Evolutionary conservation across 2,888 invertebrate species (phyloP).

Genomic region (Theodoxus fluviatilis): DNA sequence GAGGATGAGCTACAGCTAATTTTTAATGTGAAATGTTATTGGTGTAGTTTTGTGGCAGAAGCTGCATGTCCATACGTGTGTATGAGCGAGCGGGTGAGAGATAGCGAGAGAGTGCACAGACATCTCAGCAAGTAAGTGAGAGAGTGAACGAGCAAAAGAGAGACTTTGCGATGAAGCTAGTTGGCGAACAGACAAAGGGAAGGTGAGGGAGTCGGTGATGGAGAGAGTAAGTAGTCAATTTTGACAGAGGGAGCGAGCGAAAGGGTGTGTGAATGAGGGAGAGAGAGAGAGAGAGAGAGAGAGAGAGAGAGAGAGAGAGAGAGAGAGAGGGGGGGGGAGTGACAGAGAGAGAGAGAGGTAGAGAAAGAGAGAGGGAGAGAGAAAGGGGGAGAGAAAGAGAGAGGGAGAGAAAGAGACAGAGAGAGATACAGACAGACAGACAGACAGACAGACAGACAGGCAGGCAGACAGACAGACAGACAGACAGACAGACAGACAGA

Average conservation of each 20-base stretch:
- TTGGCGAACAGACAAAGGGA: too few species aligned
- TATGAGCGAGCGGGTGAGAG: too few species aligned
- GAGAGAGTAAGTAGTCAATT: not conserved
- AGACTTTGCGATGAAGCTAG: too few species aligned
- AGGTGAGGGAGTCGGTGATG: not conserved
- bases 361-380: not conserved
- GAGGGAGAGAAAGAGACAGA: not conserved
- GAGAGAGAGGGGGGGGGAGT: not conserved
- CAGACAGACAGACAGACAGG: not conserved
- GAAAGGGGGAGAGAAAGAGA: slow-evolving; percentile 17
- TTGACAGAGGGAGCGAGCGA: not conserved
- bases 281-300: not conserved
- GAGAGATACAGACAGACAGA: not conserved
- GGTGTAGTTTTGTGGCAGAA: too few species aligned
- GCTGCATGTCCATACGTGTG: too few species aligned
- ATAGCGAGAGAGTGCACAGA: too few species aligned
- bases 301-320: not conserved
- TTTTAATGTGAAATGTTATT: too few species aligned
- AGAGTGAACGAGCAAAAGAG: too few species aligned
- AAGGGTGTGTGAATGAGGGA: not conserved
- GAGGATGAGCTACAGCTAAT: too few species aligned
- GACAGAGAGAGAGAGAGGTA: not conserved
- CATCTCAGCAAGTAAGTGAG: too few species aligned
- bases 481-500: not conserved
- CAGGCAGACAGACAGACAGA: not conserved